Conservation (phyloP, 2,888 invertebrate genomes). For the Ceriagrion tenellum region DNA sequence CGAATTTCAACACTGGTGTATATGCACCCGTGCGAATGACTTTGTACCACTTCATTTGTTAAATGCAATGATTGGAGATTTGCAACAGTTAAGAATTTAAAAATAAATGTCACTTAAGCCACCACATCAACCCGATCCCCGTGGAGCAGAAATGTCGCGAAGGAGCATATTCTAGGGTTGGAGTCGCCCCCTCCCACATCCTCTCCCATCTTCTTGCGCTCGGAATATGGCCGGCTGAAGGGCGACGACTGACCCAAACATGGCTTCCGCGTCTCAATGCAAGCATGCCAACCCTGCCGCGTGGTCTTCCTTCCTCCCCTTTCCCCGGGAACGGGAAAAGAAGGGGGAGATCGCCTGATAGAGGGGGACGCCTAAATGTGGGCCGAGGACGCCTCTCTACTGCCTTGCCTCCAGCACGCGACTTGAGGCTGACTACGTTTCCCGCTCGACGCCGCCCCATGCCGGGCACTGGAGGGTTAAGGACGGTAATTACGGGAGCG, state of each 20-base stretch:
- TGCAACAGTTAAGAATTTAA: no score
- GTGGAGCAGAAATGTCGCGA: background rate
- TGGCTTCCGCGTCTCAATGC: slow-evolving; percentile 13
- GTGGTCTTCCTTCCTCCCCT: background rate
- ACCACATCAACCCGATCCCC: no score
- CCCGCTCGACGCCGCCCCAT: background rate
- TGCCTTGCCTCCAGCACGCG: background rate
- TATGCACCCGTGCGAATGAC: no score
- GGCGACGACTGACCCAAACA: slow-evolving; percentile 28
- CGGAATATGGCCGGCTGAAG: slow-evolving; percentile 5
- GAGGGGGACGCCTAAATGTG: background rate
- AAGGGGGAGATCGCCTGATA: background rate
- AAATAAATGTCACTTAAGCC: no score
- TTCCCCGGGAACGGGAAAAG: background rate
- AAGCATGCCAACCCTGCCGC: background rate
- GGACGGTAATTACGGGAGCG: background rate
- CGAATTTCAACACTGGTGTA: no score
- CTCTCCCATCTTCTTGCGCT: background rate
- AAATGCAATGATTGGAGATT: no score
- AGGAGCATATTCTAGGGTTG: background rate
- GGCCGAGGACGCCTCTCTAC: background rate
- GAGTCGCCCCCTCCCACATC: no score
- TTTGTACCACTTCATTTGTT: no score
- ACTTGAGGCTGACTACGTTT: background rate
- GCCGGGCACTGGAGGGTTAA: background rate